A percentile compares a stretch with the other conserved stretches of the same genome.
Evolutionary conservation across 2,888 invertebrate species (phyloP).

Genomic region (Agriopis aurantiaria): DNA sequence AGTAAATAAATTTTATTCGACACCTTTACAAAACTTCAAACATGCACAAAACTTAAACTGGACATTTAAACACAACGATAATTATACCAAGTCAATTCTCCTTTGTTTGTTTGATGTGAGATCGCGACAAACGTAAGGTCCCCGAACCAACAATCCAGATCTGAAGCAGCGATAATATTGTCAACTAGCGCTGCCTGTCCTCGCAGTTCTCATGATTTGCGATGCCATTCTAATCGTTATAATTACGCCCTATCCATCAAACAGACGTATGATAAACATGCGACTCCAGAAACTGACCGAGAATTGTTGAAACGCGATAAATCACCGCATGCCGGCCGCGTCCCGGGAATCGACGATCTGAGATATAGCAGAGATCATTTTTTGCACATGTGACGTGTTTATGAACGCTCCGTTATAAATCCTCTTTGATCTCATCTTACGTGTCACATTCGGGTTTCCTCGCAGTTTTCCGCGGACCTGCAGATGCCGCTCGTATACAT

Average conservation of each 20-base stretch:
- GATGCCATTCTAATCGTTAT: conserved; percentile 83
- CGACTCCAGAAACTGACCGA: conserved; percentile 63
- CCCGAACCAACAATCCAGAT: conserved; percentile 81
- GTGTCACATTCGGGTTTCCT: conserved; percentile 65
- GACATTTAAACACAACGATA: too few species aligned
- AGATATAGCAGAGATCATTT: conserved; percentile 82
- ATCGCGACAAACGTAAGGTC: conserved; percentile 56
- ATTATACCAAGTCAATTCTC: too few species aligned
- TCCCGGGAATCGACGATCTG: conserved; percentile 57
- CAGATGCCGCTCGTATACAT: conserved; percentile 60
- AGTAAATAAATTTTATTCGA: too few species aligned
- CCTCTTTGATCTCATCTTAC: conserved; percentile 79
- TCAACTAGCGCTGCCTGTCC: conserved; percentile 80
- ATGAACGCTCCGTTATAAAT: conserved; percentile 76
- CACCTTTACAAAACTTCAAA: too few species aligned
- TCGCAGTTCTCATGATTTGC: conserved; percentile 83
- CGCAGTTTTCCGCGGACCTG: conserved; percentile 55
- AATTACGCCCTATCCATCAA: conserved; percentile 84
- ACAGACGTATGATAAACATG: conserved; percentile 77
- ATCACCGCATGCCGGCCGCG: conserved; percentile 60
- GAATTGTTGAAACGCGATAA: conserved; percentile 70
- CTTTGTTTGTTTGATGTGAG: too few species aligned
- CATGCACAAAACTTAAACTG: too few species aligned
- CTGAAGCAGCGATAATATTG: conserved; percentile 76
- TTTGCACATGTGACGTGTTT: conserved; percentile 79